These are phyloP conservation scores for Lycaena phlaeas DNA, from an alignment of 2,888 invertebrate species.

Conservation along the genomic window DNA sequence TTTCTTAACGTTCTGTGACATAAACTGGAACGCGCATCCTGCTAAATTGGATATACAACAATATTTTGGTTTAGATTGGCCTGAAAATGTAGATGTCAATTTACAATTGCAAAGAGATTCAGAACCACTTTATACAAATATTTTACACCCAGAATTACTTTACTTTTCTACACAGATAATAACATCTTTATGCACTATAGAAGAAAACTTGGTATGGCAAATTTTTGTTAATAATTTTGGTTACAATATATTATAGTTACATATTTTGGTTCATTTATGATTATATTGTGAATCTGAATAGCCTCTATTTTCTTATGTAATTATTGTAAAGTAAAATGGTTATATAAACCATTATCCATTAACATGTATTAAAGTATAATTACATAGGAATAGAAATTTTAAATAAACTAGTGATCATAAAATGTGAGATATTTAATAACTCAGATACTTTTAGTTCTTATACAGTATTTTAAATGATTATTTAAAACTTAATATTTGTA, in stretches of 20 bases:
- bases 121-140: slow-evolving; percentile 78
- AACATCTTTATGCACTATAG: slow-evolving; percentile 34
- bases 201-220: slow-evolving; percentile 49
- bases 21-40: slow-evolving; percentile 86
- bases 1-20: slow-evolving; percentile 82
- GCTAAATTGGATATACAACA: slow-evolving; percentile 46
- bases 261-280: neutral
- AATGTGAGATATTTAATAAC: no score
- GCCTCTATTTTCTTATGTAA: no score
- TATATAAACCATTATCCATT: no score
- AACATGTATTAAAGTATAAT: no score
- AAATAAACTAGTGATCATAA: no score
- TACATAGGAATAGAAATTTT: no score
- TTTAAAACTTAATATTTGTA: no score
- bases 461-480: no score
- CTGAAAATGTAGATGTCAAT: slow-evolving; percentile 48
- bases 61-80: slow-evolving; percentile 52
- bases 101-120: slow-evolving; percentile 70
- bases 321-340: no score
- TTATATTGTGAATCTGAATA: neutral
- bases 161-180: slow-evolving; percentile 55
- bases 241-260: no score
- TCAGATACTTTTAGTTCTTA: no score
- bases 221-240: slow-evolving; percentile 4
- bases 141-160: slow-evolving; percentile 68